These are phyloP conservation scores for Buathra laborator DNA, from an alignment of 2,888 invertebrate genomes.

Conservation along the genomic window DNA sequence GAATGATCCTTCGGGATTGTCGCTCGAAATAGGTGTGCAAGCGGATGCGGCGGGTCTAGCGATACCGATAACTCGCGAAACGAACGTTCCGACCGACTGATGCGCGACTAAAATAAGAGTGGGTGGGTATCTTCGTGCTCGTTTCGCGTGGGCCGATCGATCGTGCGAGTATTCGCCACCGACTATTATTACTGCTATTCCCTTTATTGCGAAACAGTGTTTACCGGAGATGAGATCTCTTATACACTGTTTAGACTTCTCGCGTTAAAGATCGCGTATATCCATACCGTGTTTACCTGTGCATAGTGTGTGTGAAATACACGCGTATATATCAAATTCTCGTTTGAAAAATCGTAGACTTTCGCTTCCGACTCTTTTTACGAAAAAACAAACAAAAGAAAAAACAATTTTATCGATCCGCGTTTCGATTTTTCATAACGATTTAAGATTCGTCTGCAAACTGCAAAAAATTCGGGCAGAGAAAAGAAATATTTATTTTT, in stretches of 20 bases:
- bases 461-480: too few relatives aligned
- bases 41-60: slow-evolving; percentile 34
- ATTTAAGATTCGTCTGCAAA: too few relatives aligned
- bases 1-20: slow-evolving; percentile 43
- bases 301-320: not conserved
- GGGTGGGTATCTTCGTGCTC: slow-evolving; percentile 64
- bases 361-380: slow-evolving; percentile 3
- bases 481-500: too few relatives aligned
- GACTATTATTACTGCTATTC: slow-evolving; percentile 62
- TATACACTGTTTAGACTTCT: slow-evolving; percentile 18
- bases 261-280: slow-evolving; percentile 15
- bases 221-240: slow-evolving; percentile 45
- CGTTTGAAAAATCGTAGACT: slow-evolving; percentile 2
- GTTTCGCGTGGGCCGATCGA: slow-evolving; percentile 67
- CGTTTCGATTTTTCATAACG: too few relatives aligned
- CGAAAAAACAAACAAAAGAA: not conserved
- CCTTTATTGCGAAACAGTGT: slow-evolving; percentile 37
- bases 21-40: slow-evolving; percentile 44
- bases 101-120: slow-evolving; percentile 57
- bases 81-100: slow-evolving; percentile 55
- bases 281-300: not conserved
- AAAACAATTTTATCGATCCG: not conserved
- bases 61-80: slow-evolving; percentile 25
- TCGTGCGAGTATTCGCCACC: slow-evolving; percentile 54
- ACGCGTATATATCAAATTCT: slow-evolving; percentile 5